phyloP scores from a whole-genome alignment of 2,888 invertebrate species.

The Caenorhabditis sulstoni region DNA sequence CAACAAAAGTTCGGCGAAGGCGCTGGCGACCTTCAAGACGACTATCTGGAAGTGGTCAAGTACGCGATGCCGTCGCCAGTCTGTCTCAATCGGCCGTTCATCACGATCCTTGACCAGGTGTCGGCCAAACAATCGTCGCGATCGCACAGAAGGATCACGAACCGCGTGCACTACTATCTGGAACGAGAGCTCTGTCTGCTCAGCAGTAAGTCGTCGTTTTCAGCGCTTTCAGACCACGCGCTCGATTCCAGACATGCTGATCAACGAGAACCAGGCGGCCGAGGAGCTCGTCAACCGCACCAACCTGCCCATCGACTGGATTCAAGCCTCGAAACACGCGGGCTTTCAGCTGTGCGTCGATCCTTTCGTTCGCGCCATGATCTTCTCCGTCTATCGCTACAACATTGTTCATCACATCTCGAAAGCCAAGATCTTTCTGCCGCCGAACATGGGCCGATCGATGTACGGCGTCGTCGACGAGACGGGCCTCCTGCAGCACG shows the following conservation, averaged over 20 bases:
- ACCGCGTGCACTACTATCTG: slow-evolving; percentile 66
- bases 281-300: slow-evolving; percentile 65
- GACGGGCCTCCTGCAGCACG: slow-evolving; percentile 78
- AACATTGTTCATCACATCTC: slow-evolving; percentile 71
- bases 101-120: slow-evolving; percentile 79
- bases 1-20: slow-evolving; percentile 74
- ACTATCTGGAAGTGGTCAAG: slow-evolving; percentile 71
- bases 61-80: slow-evolving; percentile 77
- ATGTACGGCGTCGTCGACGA: slow-evolving; percentile 81
- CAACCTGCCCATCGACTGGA: slow-evolving; percentile 69
- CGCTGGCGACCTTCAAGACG: slow-evolving; percentile 40
- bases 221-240: background rate
- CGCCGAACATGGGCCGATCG: slow-evolving; percentile 76
- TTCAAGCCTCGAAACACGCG: slow-evolving; percentile 21
- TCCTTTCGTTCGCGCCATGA: slow-evolving; percentile 74
- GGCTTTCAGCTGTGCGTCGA: slow-evolving; percentile 72
- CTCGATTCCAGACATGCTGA: slow-evolving; percentile 67
- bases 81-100: slow-evolving; percentile 80
- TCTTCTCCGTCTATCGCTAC: slow-evolving; percentile 73
- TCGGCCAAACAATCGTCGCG: slow-evolving; percentile 61
- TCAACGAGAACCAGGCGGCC: slow-evolving; percentile 64
- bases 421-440: slow-evolving; percentile 73
- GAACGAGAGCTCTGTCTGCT: slow-evolving; percentile 63
- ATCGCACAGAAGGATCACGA: slow-evolving; percentile 60
- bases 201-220: slow-evolving; percentile 38